A percentile compares a stretch with the other conserved stretches of the same genome.
These are phyloP conservation scores for Sarcoramphus papa DNA, from an alignment of 2,797 vertebrate species.

Conservation along the genomic window DNA sequence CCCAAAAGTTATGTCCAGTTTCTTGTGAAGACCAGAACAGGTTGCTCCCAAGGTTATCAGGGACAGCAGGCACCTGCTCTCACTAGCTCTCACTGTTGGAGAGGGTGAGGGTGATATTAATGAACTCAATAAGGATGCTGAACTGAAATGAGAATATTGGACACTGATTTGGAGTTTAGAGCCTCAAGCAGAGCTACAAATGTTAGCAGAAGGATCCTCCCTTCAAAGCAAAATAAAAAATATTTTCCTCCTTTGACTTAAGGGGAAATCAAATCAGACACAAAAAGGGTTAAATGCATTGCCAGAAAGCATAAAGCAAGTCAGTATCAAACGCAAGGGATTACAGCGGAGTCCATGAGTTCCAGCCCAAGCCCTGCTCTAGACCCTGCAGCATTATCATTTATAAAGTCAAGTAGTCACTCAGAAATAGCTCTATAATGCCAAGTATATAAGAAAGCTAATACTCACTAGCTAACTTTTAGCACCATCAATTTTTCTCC, in stretches of 20 bases:
- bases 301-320: not conserved
- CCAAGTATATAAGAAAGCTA: slow-evolving; percentile 18
- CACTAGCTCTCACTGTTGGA: not conserved
- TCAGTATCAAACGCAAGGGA: not conserved
- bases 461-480: slow-evolving; percentile 27
- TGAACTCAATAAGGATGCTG: not conserved
- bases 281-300: not conserved
- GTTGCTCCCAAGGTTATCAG: not conserved
- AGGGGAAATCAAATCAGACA: not conserved
- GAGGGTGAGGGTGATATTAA: not conserved
- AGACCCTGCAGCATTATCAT: slow-evolving; percentile 17
- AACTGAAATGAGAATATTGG: not conserved
- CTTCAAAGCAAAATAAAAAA: not conserved
- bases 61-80: not conserved
- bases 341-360: not conserved
- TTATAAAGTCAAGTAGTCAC: slow-evolving; percentile 9
- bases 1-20: not conserved
- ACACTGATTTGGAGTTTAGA: not conserved
- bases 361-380: not conserved
- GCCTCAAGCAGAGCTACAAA: not conserved
- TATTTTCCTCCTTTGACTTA: not conserved
- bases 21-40: not conserved
- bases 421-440: slow-evolving; percentile 25
- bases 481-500: slow-evolving; percentile 29
- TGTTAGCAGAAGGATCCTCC: not conserved